Conservation (phyloP, 2,113 vertebrate genomes). For the Erythrocercus mccallii region DNA sequence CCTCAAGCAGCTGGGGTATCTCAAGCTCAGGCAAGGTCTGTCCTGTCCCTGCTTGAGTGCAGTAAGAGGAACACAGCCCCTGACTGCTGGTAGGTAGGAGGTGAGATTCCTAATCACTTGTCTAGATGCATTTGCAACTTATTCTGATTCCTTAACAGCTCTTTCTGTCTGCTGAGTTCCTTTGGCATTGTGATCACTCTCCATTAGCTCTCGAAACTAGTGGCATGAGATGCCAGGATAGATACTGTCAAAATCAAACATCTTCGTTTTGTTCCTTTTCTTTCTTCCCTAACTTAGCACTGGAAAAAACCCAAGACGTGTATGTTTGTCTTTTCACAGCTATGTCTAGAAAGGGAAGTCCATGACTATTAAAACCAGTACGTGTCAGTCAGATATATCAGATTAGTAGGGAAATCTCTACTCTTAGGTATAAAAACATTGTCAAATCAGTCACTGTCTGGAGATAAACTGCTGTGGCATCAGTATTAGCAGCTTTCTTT, state of each 20-base stretch:
- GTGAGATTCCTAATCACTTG: constrained; percentile 33
- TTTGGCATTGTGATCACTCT: constrained; percentile 57
- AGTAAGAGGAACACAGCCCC: neutral
- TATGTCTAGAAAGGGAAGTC: neutral
- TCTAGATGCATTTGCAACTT: constrained; percentile 51
- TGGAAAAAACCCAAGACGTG: neutral
- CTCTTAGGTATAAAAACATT: neutral
- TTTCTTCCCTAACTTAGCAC: neutral
- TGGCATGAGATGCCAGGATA: constrained; percentile 51
- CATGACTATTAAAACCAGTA: neutral
- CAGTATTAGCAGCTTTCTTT: neutral
- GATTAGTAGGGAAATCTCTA: neutral
- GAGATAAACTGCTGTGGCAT: neutral
- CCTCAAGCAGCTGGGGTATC: neutral
- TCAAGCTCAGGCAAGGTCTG: neutral
- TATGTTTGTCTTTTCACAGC: neutral
- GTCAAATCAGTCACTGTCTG: neutral
- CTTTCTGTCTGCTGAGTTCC: constrained; percentile 2
- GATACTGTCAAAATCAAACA: constrained; percentile 54
- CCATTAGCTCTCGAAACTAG: constrained; percentile 20
- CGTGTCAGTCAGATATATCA: neutral
- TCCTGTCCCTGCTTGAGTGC: neutral
- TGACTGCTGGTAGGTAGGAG: constrained; percentile 6
- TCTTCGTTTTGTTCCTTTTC: constrained; percentile 7
- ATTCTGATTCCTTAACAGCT: constrained; percentile 43